Evolutionary conservation across 1,140 invertebrate genomes (phyloP).

Genomic region (Drosophila subobscura): DNA sequence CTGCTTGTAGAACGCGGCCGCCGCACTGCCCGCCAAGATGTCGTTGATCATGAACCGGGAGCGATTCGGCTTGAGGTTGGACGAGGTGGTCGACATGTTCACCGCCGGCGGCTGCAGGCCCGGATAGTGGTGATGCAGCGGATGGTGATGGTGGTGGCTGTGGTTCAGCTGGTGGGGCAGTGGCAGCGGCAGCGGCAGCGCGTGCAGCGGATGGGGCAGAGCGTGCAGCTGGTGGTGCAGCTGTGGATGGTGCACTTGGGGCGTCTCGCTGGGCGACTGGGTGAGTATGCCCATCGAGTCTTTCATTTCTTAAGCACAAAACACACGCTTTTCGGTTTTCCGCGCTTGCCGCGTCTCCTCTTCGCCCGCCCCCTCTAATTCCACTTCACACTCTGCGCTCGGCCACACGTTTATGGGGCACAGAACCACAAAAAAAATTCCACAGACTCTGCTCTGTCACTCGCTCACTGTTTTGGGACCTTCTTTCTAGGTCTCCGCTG

Average conservation of each 20-base stretch:
- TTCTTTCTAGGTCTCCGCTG: no score
- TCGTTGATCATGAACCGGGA: slow-evolving; percentile 92
- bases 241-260: slow-evolving; percentile 32
- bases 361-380: not conserved
- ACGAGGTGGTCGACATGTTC: slow-evolving; percentile 62
- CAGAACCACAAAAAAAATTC: slow-evolving; percentile 35
- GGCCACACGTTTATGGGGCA: not conserved
- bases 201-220: no score
- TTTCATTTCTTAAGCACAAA: slow-evolving; percentile 61
- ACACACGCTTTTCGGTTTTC: not conserved
- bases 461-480: not conserved
- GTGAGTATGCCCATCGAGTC: slow-evolving; percentile 82
- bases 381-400: not conserved
- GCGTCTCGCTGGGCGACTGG: slow-evolving; percentile 61
- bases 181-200: slow-evolving; percentile 4
- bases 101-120: slow-evolving; percentile 30
- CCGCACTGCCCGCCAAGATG: slow-evolving; percentile 87
- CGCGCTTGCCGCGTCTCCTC: no score
- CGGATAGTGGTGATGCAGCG: slow-evolving; percentile 14
- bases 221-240: slow-evolving; percentile 34
- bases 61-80: slow-evolving; percentile 87
- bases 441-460: slow-evolving; percentile 5
- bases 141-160: slow-evolving; percentile 20
- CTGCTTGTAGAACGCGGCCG: slow-evolving; percentile 75
- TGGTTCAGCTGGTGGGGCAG: not conserved